These are phyloP conservation scores for Nebria salina DNA, from an alignment of 2,888 invertebrate genomes.

Conservation along the genomic window DNA sequence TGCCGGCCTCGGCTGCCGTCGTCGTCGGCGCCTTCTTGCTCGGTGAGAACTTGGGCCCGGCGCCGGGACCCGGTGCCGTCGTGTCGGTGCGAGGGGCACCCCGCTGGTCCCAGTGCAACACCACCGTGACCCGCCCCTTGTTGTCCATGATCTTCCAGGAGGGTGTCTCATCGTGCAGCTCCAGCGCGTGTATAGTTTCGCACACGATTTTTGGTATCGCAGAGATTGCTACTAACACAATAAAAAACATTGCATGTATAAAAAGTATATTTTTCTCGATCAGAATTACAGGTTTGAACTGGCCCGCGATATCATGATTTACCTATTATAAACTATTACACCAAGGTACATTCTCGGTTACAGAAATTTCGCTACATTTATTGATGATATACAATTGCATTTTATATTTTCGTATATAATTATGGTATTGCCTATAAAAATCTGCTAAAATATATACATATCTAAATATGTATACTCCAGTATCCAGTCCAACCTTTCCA, in stretches of 20 bases:
- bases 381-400: too few species aligned
- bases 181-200: slow-evolving; percentile 95
- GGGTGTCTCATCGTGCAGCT: slow-evolving; percentile 95
- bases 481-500: too few species aligned
- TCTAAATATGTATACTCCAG: too few species aligned
- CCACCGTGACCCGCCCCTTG: slow-evolving; percentile 96
- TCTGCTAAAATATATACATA: too few species aligned
- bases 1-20: slow-evolving; percentile 64
- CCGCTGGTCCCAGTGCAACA: slow-evolving; percentile 95
- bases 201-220: slow-evolving; percentile 97
- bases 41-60: slow-evolving; percentile 67
- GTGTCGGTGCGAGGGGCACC: slow-evolving; percentile 69
- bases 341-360: too few species aligned
- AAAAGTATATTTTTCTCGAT: background rate
- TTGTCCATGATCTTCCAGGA: slow-evolving; percentile 99
- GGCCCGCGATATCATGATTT: background rate
- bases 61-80: slow-evolving; percentile 64
- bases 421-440: too few species aligned
- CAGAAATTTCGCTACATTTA: too few species aligned
- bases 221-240: slow-evolving; percentile 80
- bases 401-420: too few species aligned
- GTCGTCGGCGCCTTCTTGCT: slow-evolving; percentile 64
- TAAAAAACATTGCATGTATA: slow-evolving; percentile 26
- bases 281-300: background rate
- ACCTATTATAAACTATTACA: too few species aligned